Conservation (phyloP, 2,888 invertebrate genomes). For the Diaphora mendica region DNA sequence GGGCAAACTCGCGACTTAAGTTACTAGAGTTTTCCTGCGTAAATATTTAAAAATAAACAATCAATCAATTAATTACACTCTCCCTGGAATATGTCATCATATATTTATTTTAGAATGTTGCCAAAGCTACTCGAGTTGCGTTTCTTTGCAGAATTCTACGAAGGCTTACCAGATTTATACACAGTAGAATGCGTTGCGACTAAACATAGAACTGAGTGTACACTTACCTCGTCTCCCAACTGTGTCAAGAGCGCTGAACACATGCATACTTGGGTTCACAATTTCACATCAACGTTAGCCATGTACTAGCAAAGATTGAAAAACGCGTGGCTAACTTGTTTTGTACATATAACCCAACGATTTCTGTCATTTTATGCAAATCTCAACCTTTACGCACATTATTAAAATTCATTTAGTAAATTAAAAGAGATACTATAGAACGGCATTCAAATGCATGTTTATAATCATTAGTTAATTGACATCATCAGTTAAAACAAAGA, state of each 20-base stretch:
- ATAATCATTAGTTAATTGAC: background rate
- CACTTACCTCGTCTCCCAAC: slow-evolving; percentile 49
- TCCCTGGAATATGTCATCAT: background rate
- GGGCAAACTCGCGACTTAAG: no score
- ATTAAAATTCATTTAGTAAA: background rate
- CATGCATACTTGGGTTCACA: slow-evolving; percentile 41
- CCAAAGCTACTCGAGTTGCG: no score
- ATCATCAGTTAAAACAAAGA: background rate
- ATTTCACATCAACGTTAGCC: slow-evolving; percentile 33
- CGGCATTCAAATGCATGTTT: background rate
- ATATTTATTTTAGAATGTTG: background rate
- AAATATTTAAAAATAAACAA: background rate
- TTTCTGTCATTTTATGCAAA: background rate
- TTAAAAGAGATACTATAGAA: background rate
- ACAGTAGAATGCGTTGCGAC: slow-evolving; percentile 56
- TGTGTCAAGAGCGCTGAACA: slow-evolving; percentile 49
- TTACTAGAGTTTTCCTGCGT: background rate
- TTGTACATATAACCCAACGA: background rate
- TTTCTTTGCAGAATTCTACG: slow-evolving; percentile 24
- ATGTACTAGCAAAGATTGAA: slow-evolving; percentile 7
- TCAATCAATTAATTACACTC: background rate
- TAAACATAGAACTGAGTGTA: slow-evolving; percentile 47
- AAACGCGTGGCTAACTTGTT: slow-evolving; percentile 1
- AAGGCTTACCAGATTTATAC: slow-evolving; percentile 31
- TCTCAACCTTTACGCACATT: background rate